These are phyloP conservation scores for Gryon sp. DNA, from an alignment of 1,140 invertebrate genomes.

Conservation along the genomic window DNA sequence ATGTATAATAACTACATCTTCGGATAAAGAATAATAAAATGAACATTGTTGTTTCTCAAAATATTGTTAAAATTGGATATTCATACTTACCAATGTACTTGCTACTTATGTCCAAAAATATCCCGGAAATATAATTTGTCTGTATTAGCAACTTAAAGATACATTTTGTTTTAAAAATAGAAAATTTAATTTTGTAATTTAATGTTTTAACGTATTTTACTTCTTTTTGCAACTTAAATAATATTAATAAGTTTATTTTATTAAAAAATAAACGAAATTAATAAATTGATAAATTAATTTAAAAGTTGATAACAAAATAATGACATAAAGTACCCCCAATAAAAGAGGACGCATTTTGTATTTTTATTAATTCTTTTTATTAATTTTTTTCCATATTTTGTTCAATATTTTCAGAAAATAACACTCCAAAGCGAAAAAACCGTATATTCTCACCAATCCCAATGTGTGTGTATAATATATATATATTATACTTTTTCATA, in stretches of 20 bases:
- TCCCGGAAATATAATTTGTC: too few relatives aligned
- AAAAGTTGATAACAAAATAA: conserved; percentile 23
- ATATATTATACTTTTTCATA: conserved; percentile 77
- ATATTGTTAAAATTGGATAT: too few relatives aligned
- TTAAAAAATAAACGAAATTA: conserved; percentile 5
- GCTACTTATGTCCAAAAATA: too few relatives aligned
- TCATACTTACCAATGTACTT: too few relatives aligned
- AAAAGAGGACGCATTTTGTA: conserved; percentile 56
- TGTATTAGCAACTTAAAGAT: too few relatives aligned
- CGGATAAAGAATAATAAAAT: too few relatives aligned
- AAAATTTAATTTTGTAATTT: too few relatives aligned
- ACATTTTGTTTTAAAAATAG: too few relatives aligned
- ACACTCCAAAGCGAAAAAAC: conserved; percentile 81
- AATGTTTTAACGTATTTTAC: too few relatives aligned
- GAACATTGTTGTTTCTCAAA: too few relatives aligned
- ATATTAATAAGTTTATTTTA: too few relatives aligned
- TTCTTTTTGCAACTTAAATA: too few relatives aligned
- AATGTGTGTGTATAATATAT: conserved; percentile 78
- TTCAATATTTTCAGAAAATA: conserved; percentile 82
- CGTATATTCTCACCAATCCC: conserved; percentile 79
- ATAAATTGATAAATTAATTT: conserved; percentile 1
- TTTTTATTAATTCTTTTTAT: conserved; percentile 79
- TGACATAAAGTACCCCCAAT: conserved; percentile 38
- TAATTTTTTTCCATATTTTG: conserved; percentile 80
- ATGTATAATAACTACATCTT: conserved; percentile 54